Percentiles rank a stretch among this genome's conserved stretches.
Conservation (phyloP, 2,113 vertebrate species). For the Cheilinus undulatus region DNA sequence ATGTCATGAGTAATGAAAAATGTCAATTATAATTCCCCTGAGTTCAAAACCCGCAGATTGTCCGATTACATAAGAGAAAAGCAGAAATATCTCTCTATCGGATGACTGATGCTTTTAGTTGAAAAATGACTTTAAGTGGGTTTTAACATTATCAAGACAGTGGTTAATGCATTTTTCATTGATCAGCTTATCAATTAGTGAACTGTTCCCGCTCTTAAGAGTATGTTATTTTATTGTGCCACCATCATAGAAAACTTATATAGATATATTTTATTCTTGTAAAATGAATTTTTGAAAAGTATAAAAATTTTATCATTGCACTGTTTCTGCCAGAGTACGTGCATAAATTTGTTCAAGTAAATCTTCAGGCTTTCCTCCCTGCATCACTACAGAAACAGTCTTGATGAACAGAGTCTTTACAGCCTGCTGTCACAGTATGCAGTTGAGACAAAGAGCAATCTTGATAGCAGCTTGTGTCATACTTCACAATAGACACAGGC, state of each 20-base stretch:
- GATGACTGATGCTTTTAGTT: not conserved
- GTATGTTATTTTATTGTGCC: too few species aligned
- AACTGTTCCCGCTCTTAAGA: not conserved
- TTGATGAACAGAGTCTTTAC: conserved; percentile 40
- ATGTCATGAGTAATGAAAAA: not conserved
- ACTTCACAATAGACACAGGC: conserved; percentile 31
- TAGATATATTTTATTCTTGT: not conserved
- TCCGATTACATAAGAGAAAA: not conserved
- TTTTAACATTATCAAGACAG: not conserved
- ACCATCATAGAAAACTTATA: not conserved
- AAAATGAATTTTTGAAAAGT: not conserved
- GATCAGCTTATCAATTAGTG: not conserved
- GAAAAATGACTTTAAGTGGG: not conserved
- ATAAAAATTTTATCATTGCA: conserved; percentile 2
- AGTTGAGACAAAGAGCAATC: conserved; percentile 48
- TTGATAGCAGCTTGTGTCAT: conserved; percentile 33
- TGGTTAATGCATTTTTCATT: not conserved
- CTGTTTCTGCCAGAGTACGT: conserved; percentile 16
- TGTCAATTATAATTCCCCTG: not conserved
- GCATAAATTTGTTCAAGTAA: conserved; percentile 27
- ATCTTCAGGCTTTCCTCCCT: conserved; percentile 38
- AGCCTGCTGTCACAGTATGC: conserved; percentile 47
- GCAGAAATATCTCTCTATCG: not conserved
- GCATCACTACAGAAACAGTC: conserved; percentile 31
- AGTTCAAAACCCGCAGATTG: not conserved